Conservation (phyloP, 2,888 invertebrate species). For the Dendrolimus pini region DNA sequence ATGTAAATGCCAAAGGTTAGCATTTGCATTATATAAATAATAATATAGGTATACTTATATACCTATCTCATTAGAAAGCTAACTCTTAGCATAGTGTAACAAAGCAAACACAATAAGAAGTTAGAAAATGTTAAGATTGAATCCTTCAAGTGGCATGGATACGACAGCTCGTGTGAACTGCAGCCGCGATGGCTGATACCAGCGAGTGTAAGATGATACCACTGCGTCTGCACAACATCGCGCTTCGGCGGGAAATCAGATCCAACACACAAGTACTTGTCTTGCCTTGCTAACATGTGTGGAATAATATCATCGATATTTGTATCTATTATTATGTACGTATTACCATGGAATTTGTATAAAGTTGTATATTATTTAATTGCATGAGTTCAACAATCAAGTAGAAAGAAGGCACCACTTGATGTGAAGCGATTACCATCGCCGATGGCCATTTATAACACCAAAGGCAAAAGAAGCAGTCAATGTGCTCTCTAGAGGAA, state of each 20-base stretch:
- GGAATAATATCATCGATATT: constrained; percentile 42
- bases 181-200: constrained; percentile 31
- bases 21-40: no score
- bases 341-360: no score
- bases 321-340: constrained; percentile 10
- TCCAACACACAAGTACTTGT: constrained; percentile 33
- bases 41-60: no score
- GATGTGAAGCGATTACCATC: no score
- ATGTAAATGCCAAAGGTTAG: no score
- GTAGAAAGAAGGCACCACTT: no score
- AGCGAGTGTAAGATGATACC: constrained; percentile 57
- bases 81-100: not conserved
- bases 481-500: no score
- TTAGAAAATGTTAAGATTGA: not conserved
- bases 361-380: no score
- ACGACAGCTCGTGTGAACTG: constrained; percentile 62
- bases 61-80: no score
- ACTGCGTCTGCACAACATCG: constrained; percentile 63
- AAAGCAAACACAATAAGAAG: not conserved
- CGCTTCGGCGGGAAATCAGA: constrained; percentile 43
- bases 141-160: constrained; percentile 11
- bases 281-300: constrained; percentile 51
- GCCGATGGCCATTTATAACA: no score
- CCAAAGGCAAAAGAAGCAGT: no score
- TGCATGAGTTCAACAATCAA: no score